phyloP scores from a whole-genome alignment of 1,140 invertebrate species.

The Musca domestica region DNA sequence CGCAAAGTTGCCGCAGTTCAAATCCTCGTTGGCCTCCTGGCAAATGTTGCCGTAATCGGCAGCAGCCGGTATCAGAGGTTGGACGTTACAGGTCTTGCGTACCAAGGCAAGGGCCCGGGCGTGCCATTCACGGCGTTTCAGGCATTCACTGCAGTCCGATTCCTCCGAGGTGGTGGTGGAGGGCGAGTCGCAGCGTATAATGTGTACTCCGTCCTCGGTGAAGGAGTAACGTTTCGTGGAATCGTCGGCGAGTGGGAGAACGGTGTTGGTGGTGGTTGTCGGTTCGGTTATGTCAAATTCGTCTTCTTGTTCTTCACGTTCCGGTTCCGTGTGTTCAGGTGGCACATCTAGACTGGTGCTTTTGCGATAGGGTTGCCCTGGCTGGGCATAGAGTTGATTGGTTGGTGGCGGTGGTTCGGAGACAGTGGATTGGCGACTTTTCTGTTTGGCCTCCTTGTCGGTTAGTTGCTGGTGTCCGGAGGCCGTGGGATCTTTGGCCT shows the following conservation, averaged over 20 bases:
- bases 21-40: constrained; percentile 49
- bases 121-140: constrained; percentile 53
- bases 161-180: constrained; percentile 52
- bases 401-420: constrained; percentile 49
- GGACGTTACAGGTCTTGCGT: constrained; percentile 52
- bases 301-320: constrained; percentile 25
- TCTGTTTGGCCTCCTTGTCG: constrained; percentile 40
- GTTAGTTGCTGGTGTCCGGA: background rate
- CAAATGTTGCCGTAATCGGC: constrained; percentile 11
- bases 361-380: constrained; percentile 54
- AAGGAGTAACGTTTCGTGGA: constrained; percentile 64
- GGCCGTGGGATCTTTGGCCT: constrained; percentile 50
- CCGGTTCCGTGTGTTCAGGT: constrained; percentile 56
- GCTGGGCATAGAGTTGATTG: constrained; percentile 18
- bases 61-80: constrained; percentile 40
- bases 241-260: constrained; percentile 49
- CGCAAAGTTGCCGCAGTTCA: constrained; percentile 10
- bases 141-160: constrained; percentile 52
- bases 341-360: constrained; percentile 69
- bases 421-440: constrained; percentile 46
- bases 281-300: constrained; percentile 24
- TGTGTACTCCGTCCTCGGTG: constrained; percentile 64
- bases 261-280: background rate
- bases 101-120: constrained; percentile 48
- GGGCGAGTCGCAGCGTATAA: constrained; percentile 51